These are phyloP conservation scores for Limnephilus lunatus DNA, from an alignment of 2,888 invertebrate species.

Conservation along the genomic window DNA sequence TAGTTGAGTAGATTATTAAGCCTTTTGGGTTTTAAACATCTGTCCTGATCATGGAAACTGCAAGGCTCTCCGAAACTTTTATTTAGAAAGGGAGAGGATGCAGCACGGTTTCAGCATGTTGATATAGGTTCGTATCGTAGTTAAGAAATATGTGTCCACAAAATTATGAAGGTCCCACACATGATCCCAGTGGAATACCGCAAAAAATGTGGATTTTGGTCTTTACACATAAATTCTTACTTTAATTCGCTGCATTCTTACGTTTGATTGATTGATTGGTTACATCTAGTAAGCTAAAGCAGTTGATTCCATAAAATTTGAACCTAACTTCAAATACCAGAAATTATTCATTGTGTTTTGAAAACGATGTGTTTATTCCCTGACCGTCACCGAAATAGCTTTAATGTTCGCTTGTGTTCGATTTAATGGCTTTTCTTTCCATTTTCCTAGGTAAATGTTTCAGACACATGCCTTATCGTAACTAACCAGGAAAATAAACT, in stretches of 20 bases:
- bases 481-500: neutral
- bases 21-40: no score
- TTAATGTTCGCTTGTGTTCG: neutral
- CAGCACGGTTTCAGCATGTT: no score
- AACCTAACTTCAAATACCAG: neutral
- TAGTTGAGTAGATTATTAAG: no score
- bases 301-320: neutral
- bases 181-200: no score
- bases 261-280: neutral
- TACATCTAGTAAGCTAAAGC: neutral
- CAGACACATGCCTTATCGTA: neutral
- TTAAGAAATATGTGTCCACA: no score
- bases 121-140: no score
- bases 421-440: neutral
- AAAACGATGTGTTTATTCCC: neutral
- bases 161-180: no score
- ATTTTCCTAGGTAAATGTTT: neutral
- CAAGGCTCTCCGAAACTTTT: no score
- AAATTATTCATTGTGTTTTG: neutral
- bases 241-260: no score
- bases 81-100: no score
- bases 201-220: neutral
- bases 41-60: no score
- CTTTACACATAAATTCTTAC: no score
- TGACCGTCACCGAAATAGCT: neutral